Evolutionary conservation across 1,140 invertebrate genomes (phyloP).

Genomic region (Trachymyrmex septentrionalis): DNA sequence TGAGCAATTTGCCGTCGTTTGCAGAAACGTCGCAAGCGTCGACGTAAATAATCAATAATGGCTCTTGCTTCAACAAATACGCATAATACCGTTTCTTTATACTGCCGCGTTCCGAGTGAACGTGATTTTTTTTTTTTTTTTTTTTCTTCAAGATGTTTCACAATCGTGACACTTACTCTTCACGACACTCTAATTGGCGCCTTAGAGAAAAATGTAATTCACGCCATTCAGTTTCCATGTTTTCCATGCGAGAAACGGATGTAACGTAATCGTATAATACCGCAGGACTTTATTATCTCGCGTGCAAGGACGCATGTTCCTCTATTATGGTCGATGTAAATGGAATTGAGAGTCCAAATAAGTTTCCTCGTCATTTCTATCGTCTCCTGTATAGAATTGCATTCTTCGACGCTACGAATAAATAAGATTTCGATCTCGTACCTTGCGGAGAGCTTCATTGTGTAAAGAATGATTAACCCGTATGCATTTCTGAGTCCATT

Average conservation of each 20-base stretch:
- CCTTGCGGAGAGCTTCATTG: conserved; percentile 15
- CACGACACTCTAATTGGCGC: conserved; percentile 55
- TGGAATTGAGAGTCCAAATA: conserved; percentile 50
- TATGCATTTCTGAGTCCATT: not conserved
- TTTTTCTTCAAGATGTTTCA: conserved; percentile 37
- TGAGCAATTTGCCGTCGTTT: conserved; percentile 49
- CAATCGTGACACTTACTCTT: conserved; percentile 2
- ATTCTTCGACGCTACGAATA: not conserved
- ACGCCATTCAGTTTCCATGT: conserved; percentile 1
- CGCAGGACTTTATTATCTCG: conserved; percentile 35
- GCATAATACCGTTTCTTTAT: conserved; percentile 11
- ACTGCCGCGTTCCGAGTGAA: conserved; percentile 5
- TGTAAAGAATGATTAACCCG: not conserved
- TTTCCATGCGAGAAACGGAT: conserved; percentile 52
- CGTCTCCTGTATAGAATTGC: conserved; percentile 5
- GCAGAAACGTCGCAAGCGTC: conserved; percentile 35
- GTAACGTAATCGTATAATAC: conserved; percentile 38
- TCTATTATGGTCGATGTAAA: conserved; percentile 46
- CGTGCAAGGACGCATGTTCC: conserved; percentile 25
- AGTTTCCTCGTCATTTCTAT: not conserved
- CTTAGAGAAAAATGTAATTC: conserved; percentile 36
- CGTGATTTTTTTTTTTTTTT: conserved; percentile 52
- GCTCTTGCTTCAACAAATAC: not conserved
- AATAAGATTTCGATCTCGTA: conserved; percentile 10
- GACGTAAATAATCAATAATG: conserved; percentile 56